Conservation (phyloP, 2,113 vertebrate species). For the Poeciliopsis retropinna region DNA sequence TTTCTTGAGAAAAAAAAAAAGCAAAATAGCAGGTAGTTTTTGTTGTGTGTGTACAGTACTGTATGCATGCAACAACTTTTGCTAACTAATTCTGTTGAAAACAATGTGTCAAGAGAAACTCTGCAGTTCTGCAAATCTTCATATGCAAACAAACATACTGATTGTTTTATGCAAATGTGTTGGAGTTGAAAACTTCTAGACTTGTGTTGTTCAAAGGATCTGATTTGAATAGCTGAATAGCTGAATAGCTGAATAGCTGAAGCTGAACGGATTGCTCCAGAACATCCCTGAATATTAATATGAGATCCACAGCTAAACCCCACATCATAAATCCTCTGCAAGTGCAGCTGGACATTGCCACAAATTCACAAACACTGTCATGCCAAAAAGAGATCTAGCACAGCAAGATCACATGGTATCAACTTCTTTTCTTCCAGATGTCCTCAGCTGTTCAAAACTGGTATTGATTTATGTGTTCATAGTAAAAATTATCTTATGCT, state of each 20-base stretch:
- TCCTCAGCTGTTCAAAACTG: no score
- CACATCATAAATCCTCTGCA: slow-evolving; percentile 38
- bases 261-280: slow-evolving; percentile 41
- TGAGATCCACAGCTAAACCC: slow-evolving; percentile 50
- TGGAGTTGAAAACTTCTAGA: slow-evolving; percentile 16
- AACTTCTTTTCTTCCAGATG: background rate
- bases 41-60: background rate
- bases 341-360: slow-evolving; percentile 15
- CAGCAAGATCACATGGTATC: background rate
- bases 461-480: background rate
- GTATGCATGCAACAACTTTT: background rate
- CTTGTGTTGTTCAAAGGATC: slow-evolving; percentile 31
- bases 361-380: slow-evolving; percentile 27
- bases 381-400: slow-evolving; percentile 15
- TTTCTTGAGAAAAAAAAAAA: slow-evolving; percentile 14
- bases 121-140: background rate
- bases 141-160: background rate
- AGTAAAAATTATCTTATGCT: background rate
- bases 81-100: slow-evolving; percentile 14
- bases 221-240: slow-evolving; percentile 39
- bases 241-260: slow-evolving; percentile 37
- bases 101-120: slow-evolving; percentile 7
- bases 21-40: background rate
- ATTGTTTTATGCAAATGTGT: slow-evolving; percentile 26
- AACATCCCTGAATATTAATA: slow-evolving; percentile 57